phyloP scores from a whole-genome alignment of 2,113 vertebrate species.

The Bos javanicus region DNA sequence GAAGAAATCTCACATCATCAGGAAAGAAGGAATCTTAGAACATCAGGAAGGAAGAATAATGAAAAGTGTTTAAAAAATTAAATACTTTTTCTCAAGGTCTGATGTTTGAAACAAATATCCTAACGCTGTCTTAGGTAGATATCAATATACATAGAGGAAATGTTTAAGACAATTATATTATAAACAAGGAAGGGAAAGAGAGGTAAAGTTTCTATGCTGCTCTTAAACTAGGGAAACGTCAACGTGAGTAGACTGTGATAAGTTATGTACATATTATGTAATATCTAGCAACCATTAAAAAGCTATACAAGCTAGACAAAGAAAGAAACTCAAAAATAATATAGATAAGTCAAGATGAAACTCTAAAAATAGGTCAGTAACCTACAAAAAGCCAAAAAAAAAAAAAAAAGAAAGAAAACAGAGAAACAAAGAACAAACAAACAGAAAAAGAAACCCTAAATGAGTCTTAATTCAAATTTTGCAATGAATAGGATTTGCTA shows the following conservation, averaged over 20 bases:
- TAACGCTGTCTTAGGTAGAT: neutral
- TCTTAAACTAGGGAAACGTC: neutral
- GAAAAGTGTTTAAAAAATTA: neutral
- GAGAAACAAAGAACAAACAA: neutral
- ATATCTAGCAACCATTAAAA: neutral
- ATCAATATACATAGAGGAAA: neutral
- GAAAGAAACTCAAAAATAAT: neutral
- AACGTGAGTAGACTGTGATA: neutral
- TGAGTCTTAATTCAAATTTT: neutral
- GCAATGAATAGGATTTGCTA: neutral
- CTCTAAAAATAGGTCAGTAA: constrained; percentile 14
- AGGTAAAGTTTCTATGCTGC: neutral
- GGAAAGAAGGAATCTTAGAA: neutral
- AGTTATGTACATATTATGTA: neutral
- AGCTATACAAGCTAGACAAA: neutral
- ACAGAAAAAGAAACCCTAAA: neutral
- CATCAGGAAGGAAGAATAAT: neutral
- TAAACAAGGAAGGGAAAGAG: neutral
- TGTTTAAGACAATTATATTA: neutral
- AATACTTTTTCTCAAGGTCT: neutral
- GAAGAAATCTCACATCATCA: neutral
- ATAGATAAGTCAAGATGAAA: neutral
- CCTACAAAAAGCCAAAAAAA: neutral
- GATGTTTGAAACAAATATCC: neutral
- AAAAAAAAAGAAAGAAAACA: neutral